A percentile compares a stretch with the other conserved stretches of the same genome.
Conservation (phyloP, 2,888 invertebrate genomes). For the Uropetala carovei region DNA sequence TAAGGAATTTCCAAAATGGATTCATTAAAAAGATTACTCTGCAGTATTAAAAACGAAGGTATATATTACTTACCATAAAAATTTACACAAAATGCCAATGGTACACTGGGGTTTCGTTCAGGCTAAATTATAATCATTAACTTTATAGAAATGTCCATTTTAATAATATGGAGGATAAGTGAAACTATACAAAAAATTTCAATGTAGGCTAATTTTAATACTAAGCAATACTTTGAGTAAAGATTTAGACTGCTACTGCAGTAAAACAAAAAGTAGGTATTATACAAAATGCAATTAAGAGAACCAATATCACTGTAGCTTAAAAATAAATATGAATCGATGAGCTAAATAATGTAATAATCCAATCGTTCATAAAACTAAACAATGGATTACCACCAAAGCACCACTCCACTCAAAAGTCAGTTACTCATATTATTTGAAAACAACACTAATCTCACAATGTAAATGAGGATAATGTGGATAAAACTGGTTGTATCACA, state of each 20-base stretch:
- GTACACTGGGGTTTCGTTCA: too few relatives aligned
- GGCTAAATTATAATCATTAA: too few relatives aligned
- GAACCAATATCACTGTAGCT: neutral
- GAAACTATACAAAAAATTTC: neutral
- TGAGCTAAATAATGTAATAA: neutral
- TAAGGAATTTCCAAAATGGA: too few relatives aligned
- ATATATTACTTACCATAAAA: too few relatives aligned
- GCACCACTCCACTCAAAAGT: neutral
- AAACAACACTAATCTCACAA: neutral
- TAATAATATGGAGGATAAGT: neutral
- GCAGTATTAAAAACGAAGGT: too few relatives aligned
- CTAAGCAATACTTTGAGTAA: neutral
- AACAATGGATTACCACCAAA: neutral
- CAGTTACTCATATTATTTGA: neutral
- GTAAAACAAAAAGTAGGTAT: neutral
- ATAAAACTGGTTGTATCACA: constrained; percentile 51
- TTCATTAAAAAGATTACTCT: too few relatives aligned
- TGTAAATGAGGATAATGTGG: neutral
- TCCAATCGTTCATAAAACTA: neutral
- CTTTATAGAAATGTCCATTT: too few relatives aligned
- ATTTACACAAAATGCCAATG: too few relatives aligned
- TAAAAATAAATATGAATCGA: constrained; percentile 48
- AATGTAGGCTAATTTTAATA: neutral
- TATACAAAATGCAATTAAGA: neutral
- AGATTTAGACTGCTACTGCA: neutral